These are phyloP conservation scores for Hephaestus fuliginosus DNA, from an alignment of 2,797 vertebrate species.

Conservation along the genomic window DNA sequence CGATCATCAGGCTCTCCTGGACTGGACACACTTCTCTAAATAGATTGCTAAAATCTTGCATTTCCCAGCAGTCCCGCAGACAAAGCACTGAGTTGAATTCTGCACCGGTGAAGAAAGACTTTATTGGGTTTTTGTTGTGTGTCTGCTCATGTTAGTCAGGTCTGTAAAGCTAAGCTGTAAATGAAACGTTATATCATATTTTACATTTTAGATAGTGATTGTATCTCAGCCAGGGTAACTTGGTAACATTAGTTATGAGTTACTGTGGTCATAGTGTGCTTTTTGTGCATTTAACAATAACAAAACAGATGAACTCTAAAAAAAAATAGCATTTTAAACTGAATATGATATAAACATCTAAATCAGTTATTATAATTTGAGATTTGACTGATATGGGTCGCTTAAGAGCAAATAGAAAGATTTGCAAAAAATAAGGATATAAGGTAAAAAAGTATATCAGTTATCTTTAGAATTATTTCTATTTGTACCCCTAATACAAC, in stretches of 20 bases:
- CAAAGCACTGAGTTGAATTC: constrained; percentile 44
- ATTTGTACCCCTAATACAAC: neutral
- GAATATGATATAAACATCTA: neutral
- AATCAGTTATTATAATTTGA: neutral
- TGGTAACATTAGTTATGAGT: neutral
- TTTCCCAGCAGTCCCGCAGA: constrained; percentile 61
- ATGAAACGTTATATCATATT: neutral
- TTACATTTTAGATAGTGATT: neutral
- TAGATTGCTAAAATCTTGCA: constrained; percentile 62
- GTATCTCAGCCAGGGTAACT: neutral
- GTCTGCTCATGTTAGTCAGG: neutral
- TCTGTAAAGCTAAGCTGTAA: constrained; percentile 6
- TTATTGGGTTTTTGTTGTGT: constrained; percentile 13
- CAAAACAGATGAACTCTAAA: neutral
- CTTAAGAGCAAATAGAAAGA: neutral
- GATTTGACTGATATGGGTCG: neutral
- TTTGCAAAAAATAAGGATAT: neutral
- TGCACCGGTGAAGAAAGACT: constrained; percentile 17
- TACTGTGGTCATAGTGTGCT: neutral
- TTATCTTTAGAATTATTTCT: neutral
- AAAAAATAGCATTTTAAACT: neutral
- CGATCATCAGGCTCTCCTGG: constrained; percentile 71
- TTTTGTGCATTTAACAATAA: neutral
- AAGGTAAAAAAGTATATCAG: neutral
- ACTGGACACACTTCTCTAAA: constrained; percentile 70